Evolutionary conservation across 2,888 invertebrate genomes (phyloP).

Genomic region (Theretra japonica): DNA sequence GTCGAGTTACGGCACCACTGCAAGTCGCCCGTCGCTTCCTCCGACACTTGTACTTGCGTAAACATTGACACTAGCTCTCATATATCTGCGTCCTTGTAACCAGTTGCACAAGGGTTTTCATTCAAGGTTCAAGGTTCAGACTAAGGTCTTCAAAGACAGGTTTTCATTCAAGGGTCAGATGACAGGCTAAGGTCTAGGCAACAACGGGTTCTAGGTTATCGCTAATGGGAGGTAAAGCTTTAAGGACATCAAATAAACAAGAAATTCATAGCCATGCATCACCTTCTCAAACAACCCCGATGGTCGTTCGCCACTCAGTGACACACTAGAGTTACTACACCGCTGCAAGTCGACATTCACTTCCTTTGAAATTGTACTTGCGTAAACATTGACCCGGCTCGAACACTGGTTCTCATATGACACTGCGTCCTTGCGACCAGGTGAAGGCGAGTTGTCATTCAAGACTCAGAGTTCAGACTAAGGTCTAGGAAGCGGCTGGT

Average conservation of each 20-base stretch:
- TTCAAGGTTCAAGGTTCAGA: not conserved
- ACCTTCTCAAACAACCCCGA: not conserved
- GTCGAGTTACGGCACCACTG: not conserved
- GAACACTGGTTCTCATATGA: not conserved
- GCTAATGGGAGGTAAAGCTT: no score
- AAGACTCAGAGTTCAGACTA: no score
- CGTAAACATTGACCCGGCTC: constrained; percentile 2
- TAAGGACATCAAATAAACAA: no score
- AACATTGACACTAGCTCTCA: constrained; percentile 1
- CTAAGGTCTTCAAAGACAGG: not conserved
- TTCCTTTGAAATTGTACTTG: constrained; percentile 5
- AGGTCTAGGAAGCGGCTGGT: no score
- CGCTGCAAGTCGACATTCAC: not conserved
- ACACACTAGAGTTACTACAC: not conserved
- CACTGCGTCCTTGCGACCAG: not conserved
- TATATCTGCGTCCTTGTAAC: constrained; percentile 9
- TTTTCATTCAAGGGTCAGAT: no score
- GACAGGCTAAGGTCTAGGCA: no score
- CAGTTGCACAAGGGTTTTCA: not conserved
- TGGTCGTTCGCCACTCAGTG: not conserved
- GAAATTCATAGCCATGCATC: not conserved
- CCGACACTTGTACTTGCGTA: not conserved
- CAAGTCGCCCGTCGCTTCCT: constrained; percentile 11
- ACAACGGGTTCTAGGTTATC: no score
- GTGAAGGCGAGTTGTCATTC: no score